Percentiles rank a stretch among this genome's conserved stretches.
Conservation (phyloP, 2,797 vertebrate genomes). For the Bovichtus variegatus region DNA sequence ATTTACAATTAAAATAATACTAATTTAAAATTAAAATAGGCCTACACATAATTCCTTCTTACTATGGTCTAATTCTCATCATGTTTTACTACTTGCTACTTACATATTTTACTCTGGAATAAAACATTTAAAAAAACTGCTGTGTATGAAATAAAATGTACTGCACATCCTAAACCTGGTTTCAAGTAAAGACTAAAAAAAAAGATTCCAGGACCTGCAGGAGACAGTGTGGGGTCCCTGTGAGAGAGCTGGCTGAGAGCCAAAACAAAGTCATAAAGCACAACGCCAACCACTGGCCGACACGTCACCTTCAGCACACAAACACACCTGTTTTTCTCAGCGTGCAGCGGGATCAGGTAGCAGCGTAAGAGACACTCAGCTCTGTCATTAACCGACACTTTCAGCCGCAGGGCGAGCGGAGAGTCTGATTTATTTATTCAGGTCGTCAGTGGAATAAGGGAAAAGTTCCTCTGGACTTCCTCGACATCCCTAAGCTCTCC, state of each 20-base stretch:
- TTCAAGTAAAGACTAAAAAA: not conserved
- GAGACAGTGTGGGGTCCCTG: not conserved
- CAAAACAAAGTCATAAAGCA: conserved; percentile 31
- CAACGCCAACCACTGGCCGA: conserved; percentile 10
- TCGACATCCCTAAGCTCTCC: not conserved
- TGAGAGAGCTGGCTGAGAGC: conserved; percentile 3
- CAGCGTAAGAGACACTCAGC: not conserved
- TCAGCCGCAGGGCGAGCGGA: not conserved
- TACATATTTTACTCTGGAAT: not conserved
- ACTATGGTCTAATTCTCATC: not conserved
- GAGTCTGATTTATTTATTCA: conserved; percentile 6
- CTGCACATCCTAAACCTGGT: not conserved
- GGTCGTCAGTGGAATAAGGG: conserved; percentile 14
- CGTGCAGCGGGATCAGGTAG: conserved; percentile 8
- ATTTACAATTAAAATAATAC: too few relatives aligned
- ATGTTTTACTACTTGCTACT: not conserved
- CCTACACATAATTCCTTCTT: not conserved
- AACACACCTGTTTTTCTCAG: conserved; percentile 29
- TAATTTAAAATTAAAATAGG: not conserved
- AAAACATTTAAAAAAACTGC: not conserved
- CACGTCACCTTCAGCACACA: not conserved
- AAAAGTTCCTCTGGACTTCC: conserved; percentile 30
- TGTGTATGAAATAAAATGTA: not conserved
- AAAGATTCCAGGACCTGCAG: not conserved
- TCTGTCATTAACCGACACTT: conserved; percentile 20